These are phyloP conservation scores for Aphelenchoides besseyi DNA, from an alignment of 1,140 invertebrate genomes.

Conservation along the genomic window DNA sequence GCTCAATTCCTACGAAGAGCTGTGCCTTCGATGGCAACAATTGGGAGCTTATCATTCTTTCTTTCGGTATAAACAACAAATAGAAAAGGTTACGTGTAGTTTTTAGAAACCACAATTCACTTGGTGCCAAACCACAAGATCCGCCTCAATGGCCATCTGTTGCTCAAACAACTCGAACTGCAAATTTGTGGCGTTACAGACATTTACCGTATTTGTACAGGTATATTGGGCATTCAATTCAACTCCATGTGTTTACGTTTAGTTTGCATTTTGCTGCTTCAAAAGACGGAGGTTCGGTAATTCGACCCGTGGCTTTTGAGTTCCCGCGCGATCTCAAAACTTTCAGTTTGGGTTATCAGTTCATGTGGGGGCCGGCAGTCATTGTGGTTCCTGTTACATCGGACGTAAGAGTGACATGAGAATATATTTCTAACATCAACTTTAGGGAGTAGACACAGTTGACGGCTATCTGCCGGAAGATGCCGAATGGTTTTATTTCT, in stretches of 20 bases:
- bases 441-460: slow-evolving; percentile 37
- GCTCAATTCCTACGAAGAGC: slow-evolving; percentile 60
- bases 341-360: slow-evolving; percentile 43
- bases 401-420: neutral
- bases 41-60: slow-evolving; percentile 47
- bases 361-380: slow-evolving; percentile 50
- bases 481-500: slow-evolving; percentile 46
- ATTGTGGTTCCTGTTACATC: slow-evolving; percentile 23
- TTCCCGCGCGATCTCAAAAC: slow-evolving; percentile 44
- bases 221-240: slow-evolving; percentile 34
- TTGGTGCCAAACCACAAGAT: slow-evolving; percentile 48
- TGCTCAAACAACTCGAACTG: slow-evolving; percentile 56
- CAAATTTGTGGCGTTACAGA: slow-evolving; percentile 57
- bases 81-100: neutral
- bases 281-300: slow-evolving; percentile 42
- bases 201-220: slow-evolving; percentile 61
- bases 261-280: slow-evolving; percentile 34
- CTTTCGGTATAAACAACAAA: slow-evolving; percentile 10
- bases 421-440: neutral
- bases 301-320: slow-evolving; percentile 60
- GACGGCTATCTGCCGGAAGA: slow-evolving; percentile 40
- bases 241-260: slow-evolving; percentile 28
- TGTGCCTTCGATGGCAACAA: slow-evolving; percentile 61
- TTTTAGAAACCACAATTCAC: slow-evolving; percentile 51
- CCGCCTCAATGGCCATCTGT: slow-evolving; percentile 57